Base-by-base conservation (phyloP, 2,113 vertebrate species). In the Progne subis region DNA sequence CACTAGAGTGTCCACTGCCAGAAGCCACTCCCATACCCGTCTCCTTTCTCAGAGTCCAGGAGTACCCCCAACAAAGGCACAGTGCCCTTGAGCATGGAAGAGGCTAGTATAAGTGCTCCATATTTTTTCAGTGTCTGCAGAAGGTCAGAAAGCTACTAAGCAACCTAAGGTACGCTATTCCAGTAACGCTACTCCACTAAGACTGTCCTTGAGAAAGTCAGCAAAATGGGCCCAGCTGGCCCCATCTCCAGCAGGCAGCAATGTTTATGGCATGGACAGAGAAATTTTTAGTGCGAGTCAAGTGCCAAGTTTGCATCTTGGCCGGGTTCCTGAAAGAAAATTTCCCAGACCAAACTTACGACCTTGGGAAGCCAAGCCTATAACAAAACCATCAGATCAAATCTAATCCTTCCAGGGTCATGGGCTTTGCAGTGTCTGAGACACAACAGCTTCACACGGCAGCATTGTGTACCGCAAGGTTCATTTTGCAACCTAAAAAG, bases 201-300 rank as follows among this genome's bases (percentile, higher is more conserved):
- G 44, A 12, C 7, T 87, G 69, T 28, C 56, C 44, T 92, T 96
- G 61, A 82, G 61, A 94, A 96, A 75, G 57, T 82, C 84, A 82
- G 39, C 19, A 91, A 25, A 57, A 81, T 74, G 26, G 49, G 49
- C 65, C 39, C 77, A 87, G 81, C 64, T 94, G 84, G 56, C 61
- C 61, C 74, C 21, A 71, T 82, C 49, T 78, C 78, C 65, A 87
- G 44, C 82, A 91, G n/a, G 78, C 78, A 68, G 90, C 13, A 74
- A 91, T 91, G 87, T 82, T 91, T 94, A 96, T 56, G 65, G 69
- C 47, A 89, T 20, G 43, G 89, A 95, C 69, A 91, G 69, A 91
- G 53, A 68, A 67, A 95, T 59, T 92, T 89, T 82, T 75, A 77
- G 34, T 68, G 41, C 0, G 0, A 82, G 49, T 10, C 60, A 89